Percentiles rank a stretch among this genome's conserved stretches.
phyloP scores from a whole-genome alignment of 1,140 invertebrate species.

The Frieseomelitta varia region DNA sequence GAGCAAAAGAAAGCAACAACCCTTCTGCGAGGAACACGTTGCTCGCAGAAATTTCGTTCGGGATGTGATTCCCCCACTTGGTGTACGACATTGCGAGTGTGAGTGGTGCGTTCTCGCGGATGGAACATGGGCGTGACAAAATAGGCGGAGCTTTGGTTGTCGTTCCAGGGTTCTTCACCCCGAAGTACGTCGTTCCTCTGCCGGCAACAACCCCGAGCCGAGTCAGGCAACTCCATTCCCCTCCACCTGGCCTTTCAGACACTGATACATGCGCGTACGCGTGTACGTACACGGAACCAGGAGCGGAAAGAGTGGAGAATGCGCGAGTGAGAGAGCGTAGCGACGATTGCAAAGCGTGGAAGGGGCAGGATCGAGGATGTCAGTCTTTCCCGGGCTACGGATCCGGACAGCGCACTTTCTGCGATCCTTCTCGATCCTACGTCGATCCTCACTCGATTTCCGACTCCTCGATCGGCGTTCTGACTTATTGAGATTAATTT shows the following conservation, averaged over 20 bases:
- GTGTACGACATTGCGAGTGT: background rate
- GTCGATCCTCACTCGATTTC: background rate
- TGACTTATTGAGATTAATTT: too few species aligned
- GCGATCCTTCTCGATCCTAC: constrained; percentile 26
- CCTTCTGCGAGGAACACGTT: constrained; percentile 3
- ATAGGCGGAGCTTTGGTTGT: constrained; percentile 48
- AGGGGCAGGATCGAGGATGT: constrained; percentile 59
- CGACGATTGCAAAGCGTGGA: constrained; percentile 43
- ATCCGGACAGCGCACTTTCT: constrained; percentile 44
- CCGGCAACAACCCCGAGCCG: constrained; percentile 24
- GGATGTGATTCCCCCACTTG: constrained; percentile 44
- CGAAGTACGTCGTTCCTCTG: constrained; percentile 10
- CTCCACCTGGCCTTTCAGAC: background rate
- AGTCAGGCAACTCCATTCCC: constrained; percentile 31
- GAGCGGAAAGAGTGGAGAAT: too few species aligned
- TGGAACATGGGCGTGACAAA: constrained; percentile 44
- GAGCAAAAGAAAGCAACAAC: background rate
- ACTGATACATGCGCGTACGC: background rate
- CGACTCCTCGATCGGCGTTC: too few species aligned
- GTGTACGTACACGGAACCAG: background rate
- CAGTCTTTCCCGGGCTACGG: constrained; percentile 66
- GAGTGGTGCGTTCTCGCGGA: background rate
- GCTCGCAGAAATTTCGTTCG: constrained; percentile 64
- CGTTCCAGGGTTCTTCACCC: constrained; percentile 28
- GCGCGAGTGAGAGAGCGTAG: constrained; percentile 7